phyloP scores from a whole-genome alignment of 2,888 invertebrate genomes.

The Eupsilia transversa region DNA sequence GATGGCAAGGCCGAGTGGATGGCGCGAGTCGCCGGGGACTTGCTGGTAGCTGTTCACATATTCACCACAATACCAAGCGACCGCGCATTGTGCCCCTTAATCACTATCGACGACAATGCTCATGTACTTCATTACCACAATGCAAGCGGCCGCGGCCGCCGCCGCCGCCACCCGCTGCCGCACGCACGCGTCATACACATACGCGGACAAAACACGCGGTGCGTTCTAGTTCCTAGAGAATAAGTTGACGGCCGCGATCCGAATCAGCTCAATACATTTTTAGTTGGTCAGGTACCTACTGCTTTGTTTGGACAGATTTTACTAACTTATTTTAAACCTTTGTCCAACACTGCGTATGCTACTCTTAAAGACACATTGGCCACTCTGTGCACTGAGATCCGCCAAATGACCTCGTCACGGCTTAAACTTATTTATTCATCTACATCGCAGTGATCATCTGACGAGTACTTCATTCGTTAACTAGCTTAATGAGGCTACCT shows the following conservation, averaged over 20 bases:
- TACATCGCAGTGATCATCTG: constrained; percentile 25
- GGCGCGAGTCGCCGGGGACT: neutral
- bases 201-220: neutral
- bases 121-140: constrained; percentile 35
- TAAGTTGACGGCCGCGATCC: neutral
- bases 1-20: neutral
- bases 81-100: constrained; percentile 34
- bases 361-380: neutral
- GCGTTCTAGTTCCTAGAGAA: neutral
- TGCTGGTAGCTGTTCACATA: constrained; percentile 1
- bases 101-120: constrained; percentile 41
- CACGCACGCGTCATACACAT: constrained; percentile 1
- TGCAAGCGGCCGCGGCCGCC: neutral
- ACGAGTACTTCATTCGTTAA: constrained; percentile 48
- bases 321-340: neutral
- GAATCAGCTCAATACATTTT: neutral
- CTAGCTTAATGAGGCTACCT: constrained; percentile 59
- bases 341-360: too few relatives aligned
- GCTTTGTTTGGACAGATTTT: neutral
- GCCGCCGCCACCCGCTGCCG: neutral
- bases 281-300: neutral
- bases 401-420: constrained; percentile 31
- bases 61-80: constrained; percentile 24
- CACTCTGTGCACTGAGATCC: neutral
- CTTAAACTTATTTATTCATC: constrained; percentile 35